Base-by-base conservation (phyloP, 2,888 invertebrate genomes). In the Hypomecis atomaria region DNA sequence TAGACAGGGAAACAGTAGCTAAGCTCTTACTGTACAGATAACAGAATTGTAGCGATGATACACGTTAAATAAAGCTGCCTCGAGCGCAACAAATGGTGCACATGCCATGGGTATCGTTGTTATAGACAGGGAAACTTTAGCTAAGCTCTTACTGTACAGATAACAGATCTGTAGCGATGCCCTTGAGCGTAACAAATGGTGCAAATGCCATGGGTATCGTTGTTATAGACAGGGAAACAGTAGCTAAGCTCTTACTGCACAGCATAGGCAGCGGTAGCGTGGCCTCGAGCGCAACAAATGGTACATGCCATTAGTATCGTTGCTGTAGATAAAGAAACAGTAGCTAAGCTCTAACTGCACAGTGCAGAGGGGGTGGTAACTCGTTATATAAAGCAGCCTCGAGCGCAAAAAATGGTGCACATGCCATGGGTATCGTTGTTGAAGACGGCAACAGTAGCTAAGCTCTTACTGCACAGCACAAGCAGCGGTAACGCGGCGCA, bases 351-450 rank as follows among this genome's bases (percentile, higher is more conserved):
- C 23, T 23, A 2, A 23, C 23, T 23, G 23, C n/a, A n/a, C n/a
- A n/a, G n/a, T n/a, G n/a, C 23, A 23, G 1, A 23, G 23, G 23
- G 1, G 23, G 23, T 23, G 48, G 37, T 61, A 44, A 49, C 54
- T 50, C 61, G 55, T 49, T 61, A 49, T 13, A 55, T 55, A 55
- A 54, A 55, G 33, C 53, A 47, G 36, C n/a, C 43, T 40, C 54
- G 42, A 49, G 43, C 55, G 55, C 55, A 23, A 23, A 49, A 38
- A 61, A 55, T 61, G 49, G 55, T 50, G 61, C 61, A 49, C 44
- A 49, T 49, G 43, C 37, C 36, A 44, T 50, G 40, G 45, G 8
- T 36, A 36, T n/a, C 36, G 36, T n/a, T 5, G 36, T 9, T 47
- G 43, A 44, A 49, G 38, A 34, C 34, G 2, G n/a, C 34, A 48